Conservation (phyloP, 2,113 vertebrate species). For the Sinosuthora webbiana region DNA sequence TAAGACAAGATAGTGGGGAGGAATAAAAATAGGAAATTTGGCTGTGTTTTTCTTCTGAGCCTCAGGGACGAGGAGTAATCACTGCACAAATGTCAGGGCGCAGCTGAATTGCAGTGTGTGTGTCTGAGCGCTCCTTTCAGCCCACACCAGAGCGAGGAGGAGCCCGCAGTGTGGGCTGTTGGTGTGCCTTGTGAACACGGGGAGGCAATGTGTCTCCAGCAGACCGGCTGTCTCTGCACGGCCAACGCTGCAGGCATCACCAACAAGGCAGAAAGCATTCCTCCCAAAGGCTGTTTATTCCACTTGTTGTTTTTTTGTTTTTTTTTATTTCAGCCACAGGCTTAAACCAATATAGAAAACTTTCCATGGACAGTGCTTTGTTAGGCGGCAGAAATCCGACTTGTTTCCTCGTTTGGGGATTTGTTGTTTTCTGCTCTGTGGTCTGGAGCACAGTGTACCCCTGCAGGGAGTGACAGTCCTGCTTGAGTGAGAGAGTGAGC, state of each 20-base stretch:
- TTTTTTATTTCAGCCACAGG: neutral
- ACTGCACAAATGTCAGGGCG: neutral
- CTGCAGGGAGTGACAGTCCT: neutral
- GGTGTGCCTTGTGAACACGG: neutral
- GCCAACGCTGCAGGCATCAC: neutral
- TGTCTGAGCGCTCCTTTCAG: neutral
- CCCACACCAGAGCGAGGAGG: neutral
- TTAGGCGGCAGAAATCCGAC: neutral
- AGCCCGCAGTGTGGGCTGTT: neutral
- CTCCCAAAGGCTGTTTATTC: neutral
- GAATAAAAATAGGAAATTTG: neutral
- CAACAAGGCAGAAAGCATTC: neutral
- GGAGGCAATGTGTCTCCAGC: slow-evolving; percentile 22
- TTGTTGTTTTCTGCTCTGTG: neutral
- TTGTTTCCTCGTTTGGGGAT: neutral
- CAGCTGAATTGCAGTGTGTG: neutral
- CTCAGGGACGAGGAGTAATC: neutral
- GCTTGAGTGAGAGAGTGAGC: neutral
- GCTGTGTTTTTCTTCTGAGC: neutral
- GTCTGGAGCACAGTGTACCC: neutral
- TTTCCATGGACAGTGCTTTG: neutral
- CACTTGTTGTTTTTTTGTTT: neutral
- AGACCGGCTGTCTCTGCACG: neutral
- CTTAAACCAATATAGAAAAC: neutral
- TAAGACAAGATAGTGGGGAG: neutral